Conservation (phyloP, 2,113 vertebrate species). For the Ochotona curzoniae region DNA sequence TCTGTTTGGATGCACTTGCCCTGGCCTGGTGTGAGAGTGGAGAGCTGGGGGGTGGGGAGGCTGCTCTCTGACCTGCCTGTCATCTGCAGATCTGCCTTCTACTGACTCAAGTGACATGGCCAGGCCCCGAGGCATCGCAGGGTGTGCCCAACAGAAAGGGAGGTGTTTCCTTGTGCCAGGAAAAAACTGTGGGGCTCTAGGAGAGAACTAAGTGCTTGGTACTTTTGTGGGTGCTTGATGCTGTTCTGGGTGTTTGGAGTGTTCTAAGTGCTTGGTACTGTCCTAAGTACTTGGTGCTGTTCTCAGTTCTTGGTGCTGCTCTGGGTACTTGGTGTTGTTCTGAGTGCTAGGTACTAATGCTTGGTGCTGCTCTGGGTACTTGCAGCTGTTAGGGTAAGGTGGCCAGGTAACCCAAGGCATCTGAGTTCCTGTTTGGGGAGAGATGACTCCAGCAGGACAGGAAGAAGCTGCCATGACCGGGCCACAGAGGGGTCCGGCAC, state of each 20-base stretch:
- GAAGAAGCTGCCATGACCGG: not conserved
- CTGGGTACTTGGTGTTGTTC: no score
- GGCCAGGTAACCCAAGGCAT: not conserved
- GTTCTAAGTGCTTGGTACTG: no score
- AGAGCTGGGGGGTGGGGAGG: rapidly evolving
- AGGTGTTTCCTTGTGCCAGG: not conserved
- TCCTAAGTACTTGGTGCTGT: no score
- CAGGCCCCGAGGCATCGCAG: not conserved
- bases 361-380: no score
- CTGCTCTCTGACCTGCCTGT: rapidly evolving
- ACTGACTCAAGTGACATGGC: rapidly evolving
- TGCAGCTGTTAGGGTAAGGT: not conserved
- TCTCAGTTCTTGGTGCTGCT: no score
- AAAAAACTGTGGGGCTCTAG: not conserved
- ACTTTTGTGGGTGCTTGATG: no score
- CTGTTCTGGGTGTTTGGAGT: not conserved
- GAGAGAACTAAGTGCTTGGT: not conserved
- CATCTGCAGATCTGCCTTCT: not conserved
- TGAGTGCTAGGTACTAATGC: no score
- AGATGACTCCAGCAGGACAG: not conserved
- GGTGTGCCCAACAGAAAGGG: not conserved
- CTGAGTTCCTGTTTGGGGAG: not conserved
- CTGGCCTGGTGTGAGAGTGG: no score
- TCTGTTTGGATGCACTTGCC: not conserved
- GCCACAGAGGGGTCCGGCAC: not conserved